Evolutionary conservation across 2,888 invertebrate species (phyloP).

Genomic region (Chromoteleia sp.): DNA sequence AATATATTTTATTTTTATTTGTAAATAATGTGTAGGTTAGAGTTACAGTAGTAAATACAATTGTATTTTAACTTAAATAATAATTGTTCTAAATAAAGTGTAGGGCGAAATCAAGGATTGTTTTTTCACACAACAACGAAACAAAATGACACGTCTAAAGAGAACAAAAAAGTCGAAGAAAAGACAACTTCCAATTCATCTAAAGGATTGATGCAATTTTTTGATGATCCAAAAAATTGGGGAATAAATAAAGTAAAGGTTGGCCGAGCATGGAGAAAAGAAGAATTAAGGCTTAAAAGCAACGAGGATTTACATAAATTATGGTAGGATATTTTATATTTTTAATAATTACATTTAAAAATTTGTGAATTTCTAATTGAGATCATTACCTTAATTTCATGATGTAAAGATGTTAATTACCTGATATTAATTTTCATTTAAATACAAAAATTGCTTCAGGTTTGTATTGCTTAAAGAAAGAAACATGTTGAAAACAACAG

Average conservation of each 20-base stretch:
- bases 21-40: conserved; percentile 11
- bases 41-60: neutral
- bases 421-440: no score
- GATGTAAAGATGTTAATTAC: neutral
- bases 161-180: neutral
- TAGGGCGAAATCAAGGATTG: neutral
- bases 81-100: neutral
- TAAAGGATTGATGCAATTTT: conserved; percentile 90
- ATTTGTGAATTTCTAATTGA: no score
- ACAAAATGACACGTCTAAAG: neutral
- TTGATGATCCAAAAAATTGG: conserved; percentile 94
- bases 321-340: conserved; percentile 89
- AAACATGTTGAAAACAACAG: conserved; percentile 99
- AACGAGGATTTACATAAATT: conserved; percentile 98
- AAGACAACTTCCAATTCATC: neutral
- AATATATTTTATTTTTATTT: conserved; percentile 1
- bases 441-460: conserved; percentile 85
- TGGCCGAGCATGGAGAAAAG: conserved; percentile 94
- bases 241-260: conserved; percentile 89
- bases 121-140: conserved; percentile 23
- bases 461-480: conserved; percentile 95
- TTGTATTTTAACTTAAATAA: conserved; percentile 7
- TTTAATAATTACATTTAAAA: no score
- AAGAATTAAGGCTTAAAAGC: conserved; percentile 97
- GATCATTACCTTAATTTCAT: no score